Evolutionary conservation across 1,140 invertebrate genomes (phyloP), one percentile per base, ranked within the genome.

Genomic region (Calosoma granatense): DNA sequence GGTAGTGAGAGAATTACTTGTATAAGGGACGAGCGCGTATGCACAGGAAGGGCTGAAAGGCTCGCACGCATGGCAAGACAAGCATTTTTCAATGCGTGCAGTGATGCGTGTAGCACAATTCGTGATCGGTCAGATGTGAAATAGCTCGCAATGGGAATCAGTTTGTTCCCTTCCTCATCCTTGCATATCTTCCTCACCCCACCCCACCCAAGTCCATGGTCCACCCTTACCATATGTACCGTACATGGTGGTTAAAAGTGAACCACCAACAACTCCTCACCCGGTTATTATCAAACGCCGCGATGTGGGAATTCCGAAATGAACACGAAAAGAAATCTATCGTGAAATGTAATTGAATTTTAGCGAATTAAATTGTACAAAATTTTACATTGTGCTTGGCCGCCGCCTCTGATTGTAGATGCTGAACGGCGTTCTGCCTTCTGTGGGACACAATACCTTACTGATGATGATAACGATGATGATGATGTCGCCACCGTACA

Each of bases 111-210:
- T 6, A 6, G 26, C 41, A 47, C 41, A 47, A 47, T 47, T 47
- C 41, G 15, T 11, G 41, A 11, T 17, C 41, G 41, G 41, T 47
- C 41, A 47, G 4, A 47, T 47, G 41, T 47, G 41, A 47, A 47
- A 47, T 47, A 47, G 41, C 41, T 47, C 41, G 17, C 41, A 47
- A 12, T 47, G 41, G 17, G 41, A 47, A 47, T 47, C 41, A 47
- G 41, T 36, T 36, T 36, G 6, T 6, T 36, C 6, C 26, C 26
- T 36, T 36, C 6, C 6, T 36, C 41, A 47, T 11, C 41, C 41
- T 14, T 30, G n/a, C n/a, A n/a, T n/a, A 14, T 30, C 26, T 14
- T 14, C 26, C 14, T 30, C 26, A 30, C 14, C 14, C 14, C 4
- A 30, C 26, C 4, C 26, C 26, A n/a, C 26, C 26, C 26, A 6